Percentiles rank a stretch among this genome's conserved stretches.
phyloP scores from a whole-genome alignment of 2,888 invertebrate species.

The Adelognathus sp. region DNA sequence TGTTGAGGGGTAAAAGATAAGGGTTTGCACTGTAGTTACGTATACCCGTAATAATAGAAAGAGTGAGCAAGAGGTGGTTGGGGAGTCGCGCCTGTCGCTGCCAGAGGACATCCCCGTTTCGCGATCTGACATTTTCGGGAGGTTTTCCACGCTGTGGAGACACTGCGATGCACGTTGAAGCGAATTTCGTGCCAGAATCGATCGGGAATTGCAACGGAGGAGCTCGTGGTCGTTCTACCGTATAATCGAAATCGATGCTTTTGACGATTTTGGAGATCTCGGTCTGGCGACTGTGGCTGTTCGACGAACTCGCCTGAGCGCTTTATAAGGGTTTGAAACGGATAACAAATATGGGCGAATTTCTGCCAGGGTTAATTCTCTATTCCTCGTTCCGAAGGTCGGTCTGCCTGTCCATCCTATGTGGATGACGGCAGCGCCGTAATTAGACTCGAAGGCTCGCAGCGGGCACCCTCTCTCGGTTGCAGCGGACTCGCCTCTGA shows the following conservation, averaged over 20 bases:
- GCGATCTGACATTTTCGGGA: constrained; percentile 51
- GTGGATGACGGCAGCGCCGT: not conserved
- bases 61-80: not conserved
- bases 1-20: constrained; percentile 40
- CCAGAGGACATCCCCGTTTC: constrained; percentile 51
- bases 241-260: constrained; percentile 58
- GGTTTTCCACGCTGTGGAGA: not conserved
- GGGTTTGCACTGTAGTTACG: constrained; percentile 1
- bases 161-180: constrained; percentile 27
- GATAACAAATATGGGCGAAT: constrained; percentile 42
- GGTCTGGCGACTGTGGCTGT: not conserved
- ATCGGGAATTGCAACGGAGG: constrained; percentile 23
- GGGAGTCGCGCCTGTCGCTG: constrained; percentile 39
- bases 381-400: not conserved
- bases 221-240: constrained; percentile 14
- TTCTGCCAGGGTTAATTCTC: constrained; percentile 7
- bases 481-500: constrained; percentile 10
- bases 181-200: constrained; percentile 56
- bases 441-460: constrained; percentile 25
- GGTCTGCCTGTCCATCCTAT: not conserved
- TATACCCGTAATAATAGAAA: not conserved
- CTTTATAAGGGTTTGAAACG: constrained; percentile 21
- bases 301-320: constrained; percentile 2
- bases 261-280: constrained; percentile 52
- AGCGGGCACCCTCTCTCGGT: not conserved